These are phyloP conservation scores for Odontocolon sp. DNA, from an alignment of 2,888 invertebrate species.

Conservation along the genomic window DNA sequence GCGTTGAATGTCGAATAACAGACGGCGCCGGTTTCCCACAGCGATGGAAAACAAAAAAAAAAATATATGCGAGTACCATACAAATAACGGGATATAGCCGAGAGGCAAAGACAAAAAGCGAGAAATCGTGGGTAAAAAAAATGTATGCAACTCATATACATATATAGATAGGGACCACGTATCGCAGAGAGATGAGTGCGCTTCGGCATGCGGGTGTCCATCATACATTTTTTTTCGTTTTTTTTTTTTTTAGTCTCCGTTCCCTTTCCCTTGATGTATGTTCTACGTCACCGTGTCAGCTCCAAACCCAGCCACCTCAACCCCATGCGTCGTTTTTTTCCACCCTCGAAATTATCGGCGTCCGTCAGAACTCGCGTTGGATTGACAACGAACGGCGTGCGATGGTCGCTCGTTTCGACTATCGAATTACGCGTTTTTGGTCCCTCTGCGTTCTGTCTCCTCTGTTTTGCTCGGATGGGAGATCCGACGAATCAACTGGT, in stretches of 20 bases:
- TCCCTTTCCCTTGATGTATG: constrained; percentile 17
- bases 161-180: background rate
- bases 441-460: background rate
- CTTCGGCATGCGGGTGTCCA: constrained; percentile 19
- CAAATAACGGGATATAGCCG: constrained; percentile 23
- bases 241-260: background rate
- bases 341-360: constrained; percentile 58
- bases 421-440: constrained; percentile 57
- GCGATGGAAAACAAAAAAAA: background rate
- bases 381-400: constrained; percentile 52
- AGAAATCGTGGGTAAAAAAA: constrained; percentile 13
- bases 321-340: background rate
- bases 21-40: constrained; percentile 25
- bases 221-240: constrained; percentile 32
- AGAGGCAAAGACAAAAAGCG: constrained; percentile 22
- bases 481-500: constrained; percentile 27
- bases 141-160: background rate
- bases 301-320: no score
- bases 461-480: background rate
- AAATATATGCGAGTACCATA: background rate
- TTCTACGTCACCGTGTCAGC: no score
- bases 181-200: constrained; percentile 10
- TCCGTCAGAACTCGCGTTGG: constrained; percentile 48
- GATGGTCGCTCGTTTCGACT: constrained; percentile 48
- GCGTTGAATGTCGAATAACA: constrained; percentile 32